Base-by-base conservation (phyloP, 1,140 invertebrate species). In the Thaumatotibia leucotreta region DNA sequence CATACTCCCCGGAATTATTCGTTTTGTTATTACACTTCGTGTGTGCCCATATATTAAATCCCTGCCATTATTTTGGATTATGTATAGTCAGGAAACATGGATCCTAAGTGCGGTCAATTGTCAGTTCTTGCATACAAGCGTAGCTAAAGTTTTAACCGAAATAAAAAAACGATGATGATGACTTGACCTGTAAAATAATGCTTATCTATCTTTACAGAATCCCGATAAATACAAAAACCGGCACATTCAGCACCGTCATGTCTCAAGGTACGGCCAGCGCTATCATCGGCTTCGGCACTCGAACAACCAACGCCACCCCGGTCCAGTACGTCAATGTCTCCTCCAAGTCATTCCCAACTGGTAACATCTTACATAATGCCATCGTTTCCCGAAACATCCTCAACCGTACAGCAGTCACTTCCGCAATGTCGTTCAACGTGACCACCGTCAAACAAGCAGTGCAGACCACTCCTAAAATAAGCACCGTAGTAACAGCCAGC, bases 291-390 rank as follows among this genome's bases (percentile, higher is more conserved):
- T 89, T 91, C 64, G 89, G 86, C 0, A 85, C 85, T 2, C 76
- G 88, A 1, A 80, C 88, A 0, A 80, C 83, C 2, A 88, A 89
- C 63, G 79, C 84, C 0, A 82, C 84, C 20, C 22, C 64, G 22
- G 52, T 35, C 0, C 87, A 89, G 65, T 91, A 91, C 65, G 87
- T 92, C 64, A 92, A 91, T 65, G 86, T 92, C 9, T 76, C 84
- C 4, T 84, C 91, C 3, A 92, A 92, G 65, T 88, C 85, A 0
- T 91, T 91, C 63, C 88, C 91, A 0, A 90, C 87, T n/a, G 89
- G 91, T 6, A 91, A 91, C 70, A 92, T 92, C 17, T 74, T 91
- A 0, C 91, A 92, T 62, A 92, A 91, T 70, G 90, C 90, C 0
- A 91, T 92, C 20, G 87, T 92, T 0, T 92, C 91, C 4, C 79